Conservation (phyloP, 2,113 vertebrate species). For the Seriola quinqueradiata region DNA sequence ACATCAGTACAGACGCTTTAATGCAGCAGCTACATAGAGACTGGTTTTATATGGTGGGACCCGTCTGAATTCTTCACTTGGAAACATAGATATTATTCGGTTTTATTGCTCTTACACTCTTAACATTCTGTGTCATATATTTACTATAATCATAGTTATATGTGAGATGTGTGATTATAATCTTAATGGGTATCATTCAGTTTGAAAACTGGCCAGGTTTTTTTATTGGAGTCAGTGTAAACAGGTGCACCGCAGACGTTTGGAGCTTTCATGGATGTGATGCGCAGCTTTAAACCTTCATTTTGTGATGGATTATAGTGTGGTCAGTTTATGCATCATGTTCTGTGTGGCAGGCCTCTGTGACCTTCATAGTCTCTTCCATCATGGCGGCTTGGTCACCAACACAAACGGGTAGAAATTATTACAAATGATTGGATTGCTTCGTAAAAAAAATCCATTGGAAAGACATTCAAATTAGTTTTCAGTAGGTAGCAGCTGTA, state of each 20-base stretch:
- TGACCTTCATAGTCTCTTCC: no score
- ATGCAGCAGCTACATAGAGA: no score
- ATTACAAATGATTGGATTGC: not conserved
- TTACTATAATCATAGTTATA: not conserved
- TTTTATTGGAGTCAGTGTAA: not conserved
- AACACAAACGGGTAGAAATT: not conserved
- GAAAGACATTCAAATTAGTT: not conserved
- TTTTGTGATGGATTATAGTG: not conserved
- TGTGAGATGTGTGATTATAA: not conserved
- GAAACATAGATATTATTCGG: not conserved
- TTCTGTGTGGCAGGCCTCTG: no score
- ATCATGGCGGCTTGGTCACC: not conserved
- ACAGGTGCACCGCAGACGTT: not conserved
- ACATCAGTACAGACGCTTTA: no score
- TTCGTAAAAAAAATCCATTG: not conserved
- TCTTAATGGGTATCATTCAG: not conserved
- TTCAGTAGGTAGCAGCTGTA: not conserved
- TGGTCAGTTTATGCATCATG: not conserved
- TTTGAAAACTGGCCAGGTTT: not conserved
- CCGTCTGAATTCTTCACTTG: not conserved
- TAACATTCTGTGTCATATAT: not conserved
- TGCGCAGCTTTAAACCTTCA: not conserved
- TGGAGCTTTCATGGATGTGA: not conserved
- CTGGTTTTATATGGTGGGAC: no score
- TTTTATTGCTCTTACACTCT: not conserved